Percentiles rank a stretch among this genome's conserved stretches.
Conservation (phyloP, 2,113 vertebrate species). For the Benitochromis conjunctus region DNA sequence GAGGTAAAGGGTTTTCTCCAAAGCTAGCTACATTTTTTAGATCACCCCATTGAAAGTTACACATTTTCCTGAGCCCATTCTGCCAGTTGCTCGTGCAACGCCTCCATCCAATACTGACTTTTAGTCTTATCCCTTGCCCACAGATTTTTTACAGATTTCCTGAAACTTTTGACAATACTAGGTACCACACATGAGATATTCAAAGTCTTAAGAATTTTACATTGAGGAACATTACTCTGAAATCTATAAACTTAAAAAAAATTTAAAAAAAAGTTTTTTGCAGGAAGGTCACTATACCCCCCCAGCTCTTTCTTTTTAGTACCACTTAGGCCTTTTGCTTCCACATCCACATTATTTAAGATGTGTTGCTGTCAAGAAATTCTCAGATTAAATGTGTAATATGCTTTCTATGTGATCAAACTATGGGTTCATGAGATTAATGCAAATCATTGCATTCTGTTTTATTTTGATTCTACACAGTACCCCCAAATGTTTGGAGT, state of each 20-base stretch:
- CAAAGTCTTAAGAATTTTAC: background rate
- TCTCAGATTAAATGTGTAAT: too few species aligned
- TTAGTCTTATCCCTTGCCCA: background rate
- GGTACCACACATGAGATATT: background rate
- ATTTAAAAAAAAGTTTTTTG: background rate
- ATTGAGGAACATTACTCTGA: background rate
- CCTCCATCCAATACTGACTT: background rate
- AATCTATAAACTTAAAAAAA: background rate
- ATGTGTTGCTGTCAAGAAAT: background rate
- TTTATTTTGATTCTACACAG: too few species aligned
- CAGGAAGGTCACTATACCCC: background rate
- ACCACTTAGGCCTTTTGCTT: background rate
- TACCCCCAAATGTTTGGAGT: too few species aligned
- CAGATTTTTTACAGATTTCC: background rate
- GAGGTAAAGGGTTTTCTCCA: too few species aligned
- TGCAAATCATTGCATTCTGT: background rate
- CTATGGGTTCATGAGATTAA: background rate
- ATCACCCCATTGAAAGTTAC: background rate
- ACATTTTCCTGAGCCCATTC: background rate
- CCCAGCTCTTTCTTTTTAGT: background rate
- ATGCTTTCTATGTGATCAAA: background rate
- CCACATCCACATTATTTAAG: background rate
- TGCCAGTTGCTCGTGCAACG: background rate
- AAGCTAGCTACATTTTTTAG: accelerated
- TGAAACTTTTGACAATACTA: background rate